Base-by-base conservation (phyloP, 1,140 invertebrate genomes). In the Drosophila baimaii region DNA sequence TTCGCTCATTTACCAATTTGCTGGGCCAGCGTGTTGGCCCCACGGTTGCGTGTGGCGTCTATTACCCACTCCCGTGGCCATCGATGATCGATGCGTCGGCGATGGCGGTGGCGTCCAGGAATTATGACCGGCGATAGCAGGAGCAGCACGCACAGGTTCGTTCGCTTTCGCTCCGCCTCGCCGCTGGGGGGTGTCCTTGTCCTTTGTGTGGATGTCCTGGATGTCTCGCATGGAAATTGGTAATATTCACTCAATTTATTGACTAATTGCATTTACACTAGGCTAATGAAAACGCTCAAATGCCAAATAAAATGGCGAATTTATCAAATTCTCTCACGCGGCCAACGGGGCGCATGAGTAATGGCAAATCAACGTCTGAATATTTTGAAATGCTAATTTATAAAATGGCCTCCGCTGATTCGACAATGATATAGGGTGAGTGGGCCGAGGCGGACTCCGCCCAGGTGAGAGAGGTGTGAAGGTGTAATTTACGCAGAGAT, bases 241-340 rank as follows among this genome's bases (percentile, higher is more conserved):
- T 74, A 80, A 77, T 88, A 89, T 88, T 84, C 84, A 89, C 88
- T 74, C 71, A 84, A 89, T 88, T 88, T 88, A 88, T 89, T 89
- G 77, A 77, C 72, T 84, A 89, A 89, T 88, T 88, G 83, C 80
- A 88, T 83, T 84, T 79, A 71, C 73, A 70, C 58, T 52, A 71
- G 63, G 63, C 82, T 86, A 86, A 88, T 86, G 75, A 88, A 70
- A 77, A 47, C 73, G 69, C 57, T 78, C 68, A 77, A 73, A 77
- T 73, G 83, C 63, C 84, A 84, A 83, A 88, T 88, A 84, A 89
- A 89, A 88, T 84, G 84, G 44, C 39, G 73, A 80, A 88, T 84
- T 88, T 84, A 78, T 89, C 72, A 89, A 82, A 62, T 68, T 73
- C 35, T 59, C 58, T 79, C 75, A 77, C 73, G 73, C 73, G 71